Conservation (phyloP, 2,797 vertebrate species). For the Leptatherina wallacei region DNA sequence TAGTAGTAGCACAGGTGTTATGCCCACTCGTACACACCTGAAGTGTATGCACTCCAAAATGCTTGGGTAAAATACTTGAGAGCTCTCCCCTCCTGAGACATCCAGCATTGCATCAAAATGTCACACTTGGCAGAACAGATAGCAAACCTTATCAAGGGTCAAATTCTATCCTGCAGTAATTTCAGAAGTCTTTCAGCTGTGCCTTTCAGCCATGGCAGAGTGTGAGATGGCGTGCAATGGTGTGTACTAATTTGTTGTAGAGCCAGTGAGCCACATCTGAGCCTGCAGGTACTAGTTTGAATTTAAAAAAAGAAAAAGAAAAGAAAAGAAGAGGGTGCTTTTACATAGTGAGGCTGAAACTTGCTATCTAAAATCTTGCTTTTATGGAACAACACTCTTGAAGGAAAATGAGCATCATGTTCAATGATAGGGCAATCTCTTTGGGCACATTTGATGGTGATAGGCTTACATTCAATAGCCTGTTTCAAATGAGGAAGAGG, state of each 20-base stretch:
- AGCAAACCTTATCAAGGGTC: constrained; percentile 61
- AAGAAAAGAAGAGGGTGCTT: not conserved
- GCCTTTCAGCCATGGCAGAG: constrained; percentile 35
- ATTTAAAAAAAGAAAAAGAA: constrained; percentile 22
- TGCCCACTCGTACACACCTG: constrained; percentile 22
- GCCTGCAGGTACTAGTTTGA: constrained; percentile 52
- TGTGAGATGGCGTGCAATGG: constrained; percentile 31
- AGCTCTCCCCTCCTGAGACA: constrained; percentile 41
- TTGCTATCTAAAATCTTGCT: constrained; percentile 34
- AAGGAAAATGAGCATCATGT: constrained; percentile 31
- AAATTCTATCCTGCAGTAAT: constrained; percentile 62
- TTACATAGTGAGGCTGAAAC: constrained; percentile 36
- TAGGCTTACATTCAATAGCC: constrained; percentile 17
- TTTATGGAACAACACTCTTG: constrained; percentile 33
- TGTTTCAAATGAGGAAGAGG: constrained; percentile 27
- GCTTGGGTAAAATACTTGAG: constrained; percentile 44
- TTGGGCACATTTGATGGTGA: constrained; percentile 32
- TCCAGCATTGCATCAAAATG: constrained; percentile 67
- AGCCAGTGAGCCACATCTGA: constrained; percentile 48
- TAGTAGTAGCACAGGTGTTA: constrained; percentile 6
- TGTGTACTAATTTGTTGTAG: constrained; percentile 45
- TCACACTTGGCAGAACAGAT: constrained; percentile 65
- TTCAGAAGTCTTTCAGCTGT: constrained; percentile 58
- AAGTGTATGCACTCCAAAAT: constrained; percentile 38
- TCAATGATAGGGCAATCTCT: constrained; percentile 30